Evolutionary conservation across 2,888 invertebrate species (phyloP), one percentile per base, ranked within the genome.

Genomic region (Sphaeridia pumilis): DNA sequence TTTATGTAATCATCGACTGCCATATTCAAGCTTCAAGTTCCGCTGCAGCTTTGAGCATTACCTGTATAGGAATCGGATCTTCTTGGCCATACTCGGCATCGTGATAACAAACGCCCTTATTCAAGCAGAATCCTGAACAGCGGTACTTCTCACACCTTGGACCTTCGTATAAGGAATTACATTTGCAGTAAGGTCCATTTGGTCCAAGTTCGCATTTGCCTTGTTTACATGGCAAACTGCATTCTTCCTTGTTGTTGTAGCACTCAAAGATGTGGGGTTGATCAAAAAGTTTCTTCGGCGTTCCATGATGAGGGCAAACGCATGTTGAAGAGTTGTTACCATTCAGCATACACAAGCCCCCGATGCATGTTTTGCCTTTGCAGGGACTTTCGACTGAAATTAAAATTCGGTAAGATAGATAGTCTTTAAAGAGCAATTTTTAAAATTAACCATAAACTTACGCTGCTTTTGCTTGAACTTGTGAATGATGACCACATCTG

Each of bases 401-500:
- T 25, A 41, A 42, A 43, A 43, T 41, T 25, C 53, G 21, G 36
- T 20, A 46, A 34, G 22, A 17, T n/a, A 14, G 21, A 34, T 46
- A 26, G 20, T 17, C 38, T 14, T 14, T 14, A 51, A 46, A 17
- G 51, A 17, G 21, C 49, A 25, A 3, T 24, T 36, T 17, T 14
- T 43, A 34, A 17, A 34, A 5, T 28, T 53, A 47, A 21, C n/a
- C n/a, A 17, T 48, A 34, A 34, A 54, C 58, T 44, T 51, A 56
- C 52, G 28, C 46, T 22, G 14, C 25, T 41, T 52, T 66, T 81
- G 81, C 60, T 81, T 80, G 61, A 79, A 71, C 55, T 79, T 76
- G 67, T 84, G 83, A 28, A 82, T 68, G n/a, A 83, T 76, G 34
- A 78, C 71, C 60, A 83, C 75, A 66, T 82, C 82, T 4, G 79